Evolutionary conservation across 2,888 invertebrate species (phyloP).

Genomic region (Leptodirus hochenwartii): DNA sequence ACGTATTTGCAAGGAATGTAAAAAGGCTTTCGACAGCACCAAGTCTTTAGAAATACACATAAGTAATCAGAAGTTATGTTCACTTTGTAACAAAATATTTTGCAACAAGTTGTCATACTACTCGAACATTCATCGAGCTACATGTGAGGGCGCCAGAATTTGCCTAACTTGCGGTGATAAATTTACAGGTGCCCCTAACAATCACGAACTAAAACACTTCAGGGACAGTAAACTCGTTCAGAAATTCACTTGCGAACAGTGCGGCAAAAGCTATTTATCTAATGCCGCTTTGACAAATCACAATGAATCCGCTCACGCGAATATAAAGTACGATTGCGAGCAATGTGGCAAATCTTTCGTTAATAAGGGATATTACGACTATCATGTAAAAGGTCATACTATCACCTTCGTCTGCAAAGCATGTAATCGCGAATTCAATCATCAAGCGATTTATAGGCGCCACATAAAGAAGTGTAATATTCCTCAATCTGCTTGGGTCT

Average conservation of each 20-base stretch:
- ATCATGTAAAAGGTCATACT: slow-evolving; percentile 6
- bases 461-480: neutral
- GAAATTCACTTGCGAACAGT: too few relatives aligned
- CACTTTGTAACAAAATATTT: too few relatives aligned
- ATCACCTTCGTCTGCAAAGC: neutral
- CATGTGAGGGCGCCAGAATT: too few relatives aligned
- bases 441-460: neutral
- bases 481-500: neutral
- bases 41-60: neutral
- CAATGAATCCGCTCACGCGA: slow-evolving; percentile 8
- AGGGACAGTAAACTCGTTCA: too few relatives aligned
- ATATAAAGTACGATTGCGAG: slow-evolving; percentile 11
- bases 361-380: too few relatives aligned
- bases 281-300: slow-evolving; percentile 12
- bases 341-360: slow-evolving; percentile 11
- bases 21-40: neutral
- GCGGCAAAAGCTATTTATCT: slow-evolving; percentile 10
- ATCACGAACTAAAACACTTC: too few relatives aligned
- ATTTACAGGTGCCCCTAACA: too few relatives aligned
- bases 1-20: neutral
- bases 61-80: too few relatives aligned
- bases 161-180: too few relatives aligned
- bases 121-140: too few relatives aligned
- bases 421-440: neutral
- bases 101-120: too few relatives aligned